phyloP scores from a whole-genome alignment of 2,888 invertebrate species.

The Philopedon plagiatum region DNA sequence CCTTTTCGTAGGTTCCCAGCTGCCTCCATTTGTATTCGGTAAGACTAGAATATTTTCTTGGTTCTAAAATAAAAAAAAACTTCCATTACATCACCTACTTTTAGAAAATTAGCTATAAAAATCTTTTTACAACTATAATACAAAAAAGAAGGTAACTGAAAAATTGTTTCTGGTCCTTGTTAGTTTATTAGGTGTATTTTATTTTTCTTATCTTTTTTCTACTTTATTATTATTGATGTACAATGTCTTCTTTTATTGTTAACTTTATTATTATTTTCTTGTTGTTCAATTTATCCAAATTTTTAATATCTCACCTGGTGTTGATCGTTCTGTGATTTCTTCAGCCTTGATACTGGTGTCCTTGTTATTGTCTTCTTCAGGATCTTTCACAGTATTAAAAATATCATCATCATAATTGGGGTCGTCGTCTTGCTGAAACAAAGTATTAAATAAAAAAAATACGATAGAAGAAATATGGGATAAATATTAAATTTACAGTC shows the following conservation, averaged over 20 bases:
- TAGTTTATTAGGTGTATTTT: too few relatives aligned
- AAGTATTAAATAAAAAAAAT: conserved; percentile 37
- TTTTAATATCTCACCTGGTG: conserved; percentile 10
- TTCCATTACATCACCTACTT: conserved; percentile 3
- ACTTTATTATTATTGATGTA: too few relatives aligned
- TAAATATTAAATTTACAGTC: neutral
- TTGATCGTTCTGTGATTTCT: conserved; percentile 48
- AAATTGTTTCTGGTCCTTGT: too few relatives aligned
- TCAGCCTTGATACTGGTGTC: conserved; percentile 63
- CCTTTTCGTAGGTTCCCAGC: conserved; percentile 63
- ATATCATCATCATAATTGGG: conserved; percentile 49
- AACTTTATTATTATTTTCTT: too few relatives aligned
- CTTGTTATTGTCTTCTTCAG: conserved; percentile 63
- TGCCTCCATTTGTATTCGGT: conserved; percentile 59
- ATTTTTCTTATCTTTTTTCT: too few relatives aligned
- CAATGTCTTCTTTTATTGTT: too few relatives aligned
- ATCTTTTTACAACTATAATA: too few relatives aligned
- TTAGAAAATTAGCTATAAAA: too few relatives aligned
- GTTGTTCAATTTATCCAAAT: too few relatives aligned
- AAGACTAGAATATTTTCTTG: conserved; percentile 1
- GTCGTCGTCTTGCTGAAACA: conserved; percentile 62
- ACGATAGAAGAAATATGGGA: neutral
- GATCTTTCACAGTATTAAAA: conserved; percentile 60
- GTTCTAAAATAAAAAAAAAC: conserved; percentile 42
- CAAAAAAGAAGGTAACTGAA: too few relatives aligned